These are phyloP conservation scores for Tetragonula clypearis DNA, from an alignment of 1,140 invertebrate genomes.

Conservation along the genomic window DNA sequence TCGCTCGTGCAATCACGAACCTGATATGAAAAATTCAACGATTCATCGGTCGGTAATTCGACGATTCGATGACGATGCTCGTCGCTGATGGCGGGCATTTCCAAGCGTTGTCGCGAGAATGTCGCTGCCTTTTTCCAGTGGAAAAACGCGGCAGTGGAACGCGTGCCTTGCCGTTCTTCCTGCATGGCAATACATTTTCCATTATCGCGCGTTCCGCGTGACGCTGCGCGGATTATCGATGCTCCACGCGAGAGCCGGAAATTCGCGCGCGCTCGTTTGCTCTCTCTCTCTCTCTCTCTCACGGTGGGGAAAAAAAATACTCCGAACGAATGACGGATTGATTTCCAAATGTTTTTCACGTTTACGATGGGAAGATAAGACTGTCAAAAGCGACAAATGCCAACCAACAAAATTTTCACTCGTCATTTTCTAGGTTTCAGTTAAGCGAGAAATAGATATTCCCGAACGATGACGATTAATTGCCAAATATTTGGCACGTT, in stretches of 20 bases:
- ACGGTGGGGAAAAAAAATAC: background rate
- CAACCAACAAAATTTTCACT: too few species aligned
- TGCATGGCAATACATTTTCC: constrained; percentile 20
- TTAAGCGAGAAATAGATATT: too few species aligned
- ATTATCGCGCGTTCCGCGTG: background rate
- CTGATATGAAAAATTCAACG: background rate
- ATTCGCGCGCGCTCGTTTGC: background rate
- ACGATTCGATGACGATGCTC: background rate
- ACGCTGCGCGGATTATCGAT: background rate
- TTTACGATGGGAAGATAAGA: too few species aligned
- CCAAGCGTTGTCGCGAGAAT: constrained; percentile 5
- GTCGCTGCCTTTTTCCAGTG: background rate
- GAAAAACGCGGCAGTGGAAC: background rate
- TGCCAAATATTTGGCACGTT: too few species aligned
- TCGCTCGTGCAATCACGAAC: background rate
- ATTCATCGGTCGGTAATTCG: background rate
- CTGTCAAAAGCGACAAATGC: too few species aligned
- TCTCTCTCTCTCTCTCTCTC: too few species aligned
- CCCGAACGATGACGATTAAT: too few species aligned
- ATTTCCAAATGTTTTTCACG: too few species aligned
- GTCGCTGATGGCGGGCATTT: background rate
- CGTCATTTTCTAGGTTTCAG: too few species aligned
- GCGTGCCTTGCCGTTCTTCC: constrained; percentile 5
- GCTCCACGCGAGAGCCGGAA: background rate
- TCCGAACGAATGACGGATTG: too few species aligned